These are phyloP conservation scores for Phylloscopus whistleri DNA, from an alignment of 2,113 vertebrate genomes.

Conservation along the genomic window DNA sequence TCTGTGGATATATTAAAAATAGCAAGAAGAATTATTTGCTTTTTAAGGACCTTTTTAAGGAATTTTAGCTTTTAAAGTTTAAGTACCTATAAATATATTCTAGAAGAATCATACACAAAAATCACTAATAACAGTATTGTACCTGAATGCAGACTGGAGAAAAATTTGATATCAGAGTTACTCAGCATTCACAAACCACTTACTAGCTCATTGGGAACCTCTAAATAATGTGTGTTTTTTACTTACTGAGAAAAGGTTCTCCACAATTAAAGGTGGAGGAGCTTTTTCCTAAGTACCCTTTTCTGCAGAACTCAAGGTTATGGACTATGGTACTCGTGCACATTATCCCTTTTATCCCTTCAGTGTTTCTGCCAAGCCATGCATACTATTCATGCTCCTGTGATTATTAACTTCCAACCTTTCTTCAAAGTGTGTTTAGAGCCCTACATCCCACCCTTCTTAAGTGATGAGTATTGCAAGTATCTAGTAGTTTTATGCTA, in stretches of 20 bases:
- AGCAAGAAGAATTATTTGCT: not conserved
- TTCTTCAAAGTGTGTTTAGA: not conserved
- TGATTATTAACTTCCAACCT: not conserved
- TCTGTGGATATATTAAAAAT: not conserved
- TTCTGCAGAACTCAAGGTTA: not conserved
- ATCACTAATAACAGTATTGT: not conserved
- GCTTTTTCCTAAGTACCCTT: not conserved
- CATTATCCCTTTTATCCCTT: not conserved
- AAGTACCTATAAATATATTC: not conserved
- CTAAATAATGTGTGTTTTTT: not conserved
- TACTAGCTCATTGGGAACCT: not conserved
- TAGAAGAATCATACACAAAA: not conserved
- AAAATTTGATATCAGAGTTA: not conserved
- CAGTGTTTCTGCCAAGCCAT: not conserved
- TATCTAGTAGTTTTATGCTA: not conserved
- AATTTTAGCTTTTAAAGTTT: not conserved
- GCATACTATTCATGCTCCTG: not conserved
- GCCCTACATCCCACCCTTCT: not conserved
- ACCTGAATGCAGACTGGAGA: not conserved
- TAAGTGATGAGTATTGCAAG: not conserved
- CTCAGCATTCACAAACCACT: not conserved
- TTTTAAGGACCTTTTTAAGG: not conserved
- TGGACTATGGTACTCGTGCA: not conserved
- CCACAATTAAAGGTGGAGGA: not conserved
- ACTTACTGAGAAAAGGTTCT: not conserved